Conservation (phyloP, 2,888 invertebrate species). For the Eristalinus aeneus region DNA sequence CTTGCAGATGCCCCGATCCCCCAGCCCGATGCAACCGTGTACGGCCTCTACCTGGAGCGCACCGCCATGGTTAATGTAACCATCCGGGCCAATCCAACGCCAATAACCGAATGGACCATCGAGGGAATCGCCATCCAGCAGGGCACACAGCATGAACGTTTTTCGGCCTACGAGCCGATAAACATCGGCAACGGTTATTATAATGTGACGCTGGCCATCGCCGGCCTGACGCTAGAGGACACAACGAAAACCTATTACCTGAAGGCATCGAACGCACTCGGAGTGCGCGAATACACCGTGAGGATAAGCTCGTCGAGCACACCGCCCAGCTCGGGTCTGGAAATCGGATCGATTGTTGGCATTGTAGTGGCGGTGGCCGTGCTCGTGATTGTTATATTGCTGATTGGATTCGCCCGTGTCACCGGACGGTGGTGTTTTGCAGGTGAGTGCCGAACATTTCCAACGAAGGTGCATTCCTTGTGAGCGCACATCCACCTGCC, state of each 20-base stretch:
- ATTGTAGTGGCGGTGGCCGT: conserved; percentile 87
- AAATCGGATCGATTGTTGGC: conserved; percentile 89
- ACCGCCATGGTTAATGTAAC: conserved; percentile 88
- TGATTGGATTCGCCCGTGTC: conserved; percentile 87
- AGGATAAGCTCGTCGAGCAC: conserved; percentile 86
- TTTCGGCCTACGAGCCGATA: conserved; percentile 77
- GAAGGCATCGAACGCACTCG: conserved; percentile 86
- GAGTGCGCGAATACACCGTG: conserved; percentile 84
- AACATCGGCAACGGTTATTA: conserved; percentile 84
- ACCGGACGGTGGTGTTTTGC: conserved; percentile 94
- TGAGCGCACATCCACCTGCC: neutral
- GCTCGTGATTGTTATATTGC: conserved; percentile 85
- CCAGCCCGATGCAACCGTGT: conserved; percentile 84
- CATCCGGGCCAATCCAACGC: conserved; percentile 87
- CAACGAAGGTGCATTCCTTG: neutral
- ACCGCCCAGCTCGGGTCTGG: conserved; percentile 86
- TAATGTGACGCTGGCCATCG: conserved; percentile 85
- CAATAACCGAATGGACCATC: conserved; percentile 86
- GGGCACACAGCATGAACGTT: conserved; percentile 80
- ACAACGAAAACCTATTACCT: conserved; percentile 87
- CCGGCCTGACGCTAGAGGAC: conserved; percentile 87
- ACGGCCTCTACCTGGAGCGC: conserved; percentile 87
- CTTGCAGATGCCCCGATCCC: conserved; percentile 85
- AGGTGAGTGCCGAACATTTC: conserved; percentile 83
- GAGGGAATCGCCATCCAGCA: conserved; percentile 83